Evolutionary conservation across 2,797 vertebrate species (phyloP).

Genomic region (Pseudochirops corinnae): DNA sequence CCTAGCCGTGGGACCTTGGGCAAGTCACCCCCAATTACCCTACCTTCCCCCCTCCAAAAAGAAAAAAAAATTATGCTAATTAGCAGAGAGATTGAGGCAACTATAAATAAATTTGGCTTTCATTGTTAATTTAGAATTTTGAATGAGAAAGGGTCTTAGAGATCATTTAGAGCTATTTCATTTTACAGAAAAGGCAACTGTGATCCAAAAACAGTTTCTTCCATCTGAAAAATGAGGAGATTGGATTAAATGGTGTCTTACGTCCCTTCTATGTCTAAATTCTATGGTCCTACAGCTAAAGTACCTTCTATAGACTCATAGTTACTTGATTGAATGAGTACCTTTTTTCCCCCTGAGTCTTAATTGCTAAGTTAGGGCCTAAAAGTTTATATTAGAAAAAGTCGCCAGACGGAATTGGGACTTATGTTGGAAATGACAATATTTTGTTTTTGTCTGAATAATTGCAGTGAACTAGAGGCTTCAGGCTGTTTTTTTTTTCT

Average conservation of each 20-base stretch:
- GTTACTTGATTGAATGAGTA: neutral
- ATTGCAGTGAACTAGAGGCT: neutral
- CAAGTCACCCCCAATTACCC: no score
- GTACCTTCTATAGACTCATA: neutral
- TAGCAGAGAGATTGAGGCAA: neutral
- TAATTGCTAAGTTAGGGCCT: neutral
- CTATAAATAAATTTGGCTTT: neutral
- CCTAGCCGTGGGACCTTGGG: no score
- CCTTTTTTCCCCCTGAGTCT: constrained; percentile 22
- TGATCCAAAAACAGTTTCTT: neutral
- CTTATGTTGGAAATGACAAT: neutral
- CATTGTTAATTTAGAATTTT: neutral
- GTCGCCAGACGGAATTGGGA: neutral
- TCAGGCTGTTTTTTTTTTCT: neutral
- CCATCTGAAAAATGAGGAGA: neutral
- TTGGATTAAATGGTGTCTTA: neutral
- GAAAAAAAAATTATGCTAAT: neutral
- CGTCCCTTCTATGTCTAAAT: neutral
- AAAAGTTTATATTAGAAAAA: neutral
- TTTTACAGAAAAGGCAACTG: neutral
- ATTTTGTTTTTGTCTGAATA: neutral
- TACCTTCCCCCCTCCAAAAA: no score
- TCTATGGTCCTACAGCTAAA: neutral
- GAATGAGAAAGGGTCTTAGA: neutral
- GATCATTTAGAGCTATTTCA: neutral